These are phyloP conservation scores for Maniola jurtina DNA, from an alignment of 1,140 invertebrate species.

Conservation along the genomic window DNA sequence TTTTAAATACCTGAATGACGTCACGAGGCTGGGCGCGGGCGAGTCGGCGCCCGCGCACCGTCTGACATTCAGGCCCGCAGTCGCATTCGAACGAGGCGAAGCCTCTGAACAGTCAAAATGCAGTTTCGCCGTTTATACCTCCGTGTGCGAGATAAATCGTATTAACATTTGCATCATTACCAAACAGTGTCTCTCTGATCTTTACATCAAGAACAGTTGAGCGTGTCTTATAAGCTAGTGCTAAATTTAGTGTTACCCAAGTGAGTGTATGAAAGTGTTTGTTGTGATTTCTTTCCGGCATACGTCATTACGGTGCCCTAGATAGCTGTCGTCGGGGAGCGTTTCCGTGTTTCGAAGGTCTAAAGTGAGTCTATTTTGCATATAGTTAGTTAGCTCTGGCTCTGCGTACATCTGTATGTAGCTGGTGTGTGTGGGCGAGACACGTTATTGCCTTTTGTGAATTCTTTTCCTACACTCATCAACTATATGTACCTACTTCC, in stretches of 20 bases:
- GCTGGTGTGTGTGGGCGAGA: slow-evolving; percentile 51
- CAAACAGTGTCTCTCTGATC: slow-evolving; percentile 64
- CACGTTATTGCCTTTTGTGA: slow-evolving; percentile 67
- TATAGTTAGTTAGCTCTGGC: slow-evolving; percentile 51
- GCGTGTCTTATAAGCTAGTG: slow-evolving; percentile 32
- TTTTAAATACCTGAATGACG: slow-evolving; percentile 76
- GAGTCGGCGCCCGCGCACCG: slow-evolving; percentile 61
- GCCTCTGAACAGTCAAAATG: slow-evolving; percentile 65
- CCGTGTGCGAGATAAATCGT: slow-evolving; percentile 54
- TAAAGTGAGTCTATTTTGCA: slow-evolving; percentile 67
- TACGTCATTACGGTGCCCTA: slow-evolving; percentile 61
- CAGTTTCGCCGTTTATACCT: slow-evolving; percentile 57
- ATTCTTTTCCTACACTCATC: slow-evolving; percentile 12
- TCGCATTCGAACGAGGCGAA: slow-evolving; percentile 63
- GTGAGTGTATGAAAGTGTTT: slow-evolving; percentile 67
- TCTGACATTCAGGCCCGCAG: slow-evolving; percentile 62
- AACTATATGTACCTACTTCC: not conserved
- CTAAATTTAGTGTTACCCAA: slow-evolving; percentile 39
- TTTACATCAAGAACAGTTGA: slow-evolving; percentile 71
- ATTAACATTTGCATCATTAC: slow-evolving; percentile 32
- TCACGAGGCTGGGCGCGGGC: slow-evolving; percentile 69
- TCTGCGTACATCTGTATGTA: slow-evolving; percentile 52
- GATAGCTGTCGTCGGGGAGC: slow-evolving; percentile 55
- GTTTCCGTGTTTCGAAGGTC: slow-evolving; percentile 55
- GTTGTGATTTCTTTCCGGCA: slow-evolving; percentile 67